Evolutionary conservation across 2,888 invertebrate species (phyloP).

Genomic region (Helicoverpa assulta): DNA sequence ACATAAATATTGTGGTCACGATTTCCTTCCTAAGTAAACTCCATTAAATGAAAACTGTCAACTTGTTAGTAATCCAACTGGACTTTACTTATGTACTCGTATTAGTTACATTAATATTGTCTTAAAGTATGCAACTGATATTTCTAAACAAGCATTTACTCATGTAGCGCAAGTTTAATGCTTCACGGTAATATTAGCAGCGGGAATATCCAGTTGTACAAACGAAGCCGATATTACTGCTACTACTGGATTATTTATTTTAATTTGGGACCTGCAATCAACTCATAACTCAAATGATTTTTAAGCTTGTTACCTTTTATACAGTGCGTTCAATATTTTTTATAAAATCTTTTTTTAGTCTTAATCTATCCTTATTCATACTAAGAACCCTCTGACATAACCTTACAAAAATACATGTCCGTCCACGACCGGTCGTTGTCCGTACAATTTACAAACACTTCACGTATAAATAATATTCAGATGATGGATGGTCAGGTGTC

Average conservation of each 20-base stretch:
- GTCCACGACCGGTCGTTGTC: constrained; percentile 29
- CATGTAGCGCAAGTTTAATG: neutral
- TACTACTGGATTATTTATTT: neutral
- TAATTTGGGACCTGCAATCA: too few relatives aligned
- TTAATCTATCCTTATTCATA: neutral
- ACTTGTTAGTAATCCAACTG: constrained; percentile 19
- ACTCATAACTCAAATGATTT: too few relatives aligned
- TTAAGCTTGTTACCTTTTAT: too few relatives aligned
- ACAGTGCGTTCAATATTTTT: too few relatives aligned
- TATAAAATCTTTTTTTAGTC: neutral
- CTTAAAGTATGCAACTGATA: neutral
- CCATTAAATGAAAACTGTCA: constrained; percentile 24
- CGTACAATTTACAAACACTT: constrained; percentile 33
- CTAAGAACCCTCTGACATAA: constrained; percentile 8
- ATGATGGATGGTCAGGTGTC: constrained; percentile 41
- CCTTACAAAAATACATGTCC: constrained; percentile 39
- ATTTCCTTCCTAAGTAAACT: constrained; percentile 32
- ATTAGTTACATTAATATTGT: constrained; percentile 3
- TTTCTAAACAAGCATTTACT: neutral
- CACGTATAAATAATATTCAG: constrained; percentile 28
- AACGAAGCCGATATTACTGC: neutral
- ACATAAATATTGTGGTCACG: constrained; percentile 15
- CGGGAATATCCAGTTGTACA: neutral
- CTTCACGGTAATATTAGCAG: neutral
- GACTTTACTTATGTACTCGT: neutral